Evolutionary conservation across 2,113 vertebrate genomes (phyloP).

Genomic region (Semnornis frantzii): DNA sequence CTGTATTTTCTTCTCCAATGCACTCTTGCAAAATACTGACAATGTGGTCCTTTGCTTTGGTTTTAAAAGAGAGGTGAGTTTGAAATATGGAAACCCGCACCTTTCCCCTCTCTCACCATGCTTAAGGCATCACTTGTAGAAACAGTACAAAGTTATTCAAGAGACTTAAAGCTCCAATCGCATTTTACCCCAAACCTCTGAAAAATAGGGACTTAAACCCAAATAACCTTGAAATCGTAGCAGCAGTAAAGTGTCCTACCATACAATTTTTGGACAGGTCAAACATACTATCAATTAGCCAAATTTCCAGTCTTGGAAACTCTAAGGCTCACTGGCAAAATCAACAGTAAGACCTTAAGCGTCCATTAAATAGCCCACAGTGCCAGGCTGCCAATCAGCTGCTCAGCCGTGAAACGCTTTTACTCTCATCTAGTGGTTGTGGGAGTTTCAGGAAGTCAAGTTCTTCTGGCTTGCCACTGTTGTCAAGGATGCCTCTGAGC

Average conservation of each 20-base stretch:
- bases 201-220: background rate
- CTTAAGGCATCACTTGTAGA: background rate
- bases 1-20: background rate
- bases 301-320: background rate
- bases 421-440: background rate
- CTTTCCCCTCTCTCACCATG: rapidly evolving
- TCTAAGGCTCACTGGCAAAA: background rate
- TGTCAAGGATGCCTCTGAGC: conserved; percentile 71
- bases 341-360: background rate
- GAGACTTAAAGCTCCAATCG: background rate
- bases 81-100: background rate
- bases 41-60: background rate
- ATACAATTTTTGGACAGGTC: background rate
- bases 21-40: background rate
- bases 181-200: background rate
- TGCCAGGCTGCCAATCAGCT: background rate
- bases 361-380: rapidly evolving
- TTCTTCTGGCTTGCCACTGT: background rate
- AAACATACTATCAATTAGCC: background rate
- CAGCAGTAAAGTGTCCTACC: background rate
- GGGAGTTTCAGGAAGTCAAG: background rate
- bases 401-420: background rate
- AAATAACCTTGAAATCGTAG: background rate
- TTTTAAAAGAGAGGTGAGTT: background rate
- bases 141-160: background rate